These are phyloP conservation scores for Heliopora coerulea DNA, from an alignment of 92 coral and sea anemone genomes.

Conservation along the genomic window DNA sequence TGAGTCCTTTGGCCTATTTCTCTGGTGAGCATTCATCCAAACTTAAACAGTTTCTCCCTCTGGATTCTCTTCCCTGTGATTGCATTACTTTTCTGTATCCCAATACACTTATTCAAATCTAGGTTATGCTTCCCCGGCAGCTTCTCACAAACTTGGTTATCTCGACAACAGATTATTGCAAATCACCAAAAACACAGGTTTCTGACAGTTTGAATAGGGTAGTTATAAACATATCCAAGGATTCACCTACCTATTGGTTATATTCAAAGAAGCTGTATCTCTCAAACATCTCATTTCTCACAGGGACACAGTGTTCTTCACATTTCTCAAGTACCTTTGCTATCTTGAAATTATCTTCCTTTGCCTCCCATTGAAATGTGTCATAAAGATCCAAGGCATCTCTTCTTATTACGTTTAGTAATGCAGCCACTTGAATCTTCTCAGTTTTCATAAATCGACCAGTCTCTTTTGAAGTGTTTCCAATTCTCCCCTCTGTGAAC, in stretches of 20 bases:
- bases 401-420: conserved; percentile 42
- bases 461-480: too few species aligned
- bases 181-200: conserved; percentile 38
- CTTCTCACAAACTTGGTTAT: conserved; percentile 47
- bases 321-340: conserved; percentile 47
- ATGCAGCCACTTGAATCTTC: conserved; percentile 38
- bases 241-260: conserved; percentile 32
- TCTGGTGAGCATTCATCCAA: not conserved
- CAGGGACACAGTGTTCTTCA: conserved; percentile 45
- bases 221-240: conserved; percentile 35
- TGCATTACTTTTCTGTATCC: conserved; percentile 21
- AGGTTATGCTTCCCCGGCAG: conserved; percentile 46
- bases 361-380: conserved; percentile 26
- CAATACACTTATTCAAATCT: conserved; percentile 42
- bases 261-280: conserved; percentile 41
- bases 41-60: not conserved
- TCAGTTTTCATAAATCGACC: too few species aligned
- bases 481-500: too few species aligned
- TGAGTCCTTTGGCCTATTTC: not conserved
- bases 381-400: conserved; percentile 10
- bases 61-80: not conserved
- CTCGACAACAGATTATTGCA: conserved; percentile 42
- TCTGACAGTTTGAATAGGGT: conserved; percentile 49
- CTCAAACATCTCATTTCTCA: conserved; percentile 29
- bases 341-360: conserved; percentile 27